phyloP scores from a whole-genome alignment of 2,113 vertebrate genomes.

The Martes martes region DNA sequence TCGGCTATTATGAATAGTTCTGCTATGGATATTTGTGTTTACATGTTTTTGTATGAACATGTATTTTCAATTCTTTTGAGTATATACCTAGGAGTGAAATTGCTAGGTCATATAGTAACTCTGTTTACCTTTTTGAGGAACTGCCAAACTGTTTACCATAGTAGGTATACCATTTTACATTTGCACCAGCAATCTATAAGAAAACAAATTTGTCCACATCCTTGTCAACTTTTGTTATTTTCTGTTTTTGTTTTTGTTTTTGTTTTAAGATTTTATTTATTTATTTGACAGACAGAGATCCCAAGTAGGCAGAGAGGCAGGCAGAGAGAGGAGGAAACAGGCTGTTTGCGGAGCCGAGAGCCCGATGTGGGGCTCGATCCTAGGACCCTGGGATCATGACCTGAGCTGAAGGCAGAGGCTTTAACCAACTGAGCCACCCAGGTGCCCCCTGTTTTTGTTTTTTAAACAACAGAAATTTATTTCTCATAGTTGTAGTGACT shows the following conservation, averaged over 20 bases:
- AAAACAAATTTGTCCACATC: background rate
- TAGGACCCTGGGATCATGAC: no score
- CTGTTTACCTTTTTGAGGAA: background rate
- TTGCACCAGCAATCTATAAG: background rate
- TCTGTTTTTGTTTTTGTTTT: background rate
- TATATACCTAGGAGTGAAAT: background rate
- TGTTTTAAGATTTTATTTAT: no score
- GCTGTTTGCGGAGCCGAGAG: no score
- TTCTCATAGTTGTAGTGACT: background rate
- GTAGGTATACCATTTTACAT: background rate
- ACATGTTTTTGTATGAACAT: background rate
- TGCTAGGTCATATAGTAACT: background rate
- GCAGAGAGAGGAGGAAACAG: no score
- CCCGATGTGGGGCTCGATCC: no score
- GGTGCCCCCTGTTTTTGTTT: background rate
- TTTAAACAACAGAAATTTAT: background rate
- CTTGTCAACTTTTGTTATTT: background rate
- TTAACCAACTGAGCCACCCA: no score
- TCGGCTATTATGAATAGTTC: background rate
- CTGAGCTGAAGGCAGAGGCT: no score
- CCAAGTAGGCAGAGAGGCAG: no score
- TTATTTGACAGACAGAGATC: no score
- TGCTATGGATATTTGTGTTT: background rate
- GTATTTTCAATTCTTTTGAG: background rate
- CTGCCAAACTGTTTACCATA: background rate